A percentile compares a stretch with the other conserved stretches of the same genome.
Conservation (phyloP, 2,888 invertebrate genomes). For the Melieria picta region DNA sequence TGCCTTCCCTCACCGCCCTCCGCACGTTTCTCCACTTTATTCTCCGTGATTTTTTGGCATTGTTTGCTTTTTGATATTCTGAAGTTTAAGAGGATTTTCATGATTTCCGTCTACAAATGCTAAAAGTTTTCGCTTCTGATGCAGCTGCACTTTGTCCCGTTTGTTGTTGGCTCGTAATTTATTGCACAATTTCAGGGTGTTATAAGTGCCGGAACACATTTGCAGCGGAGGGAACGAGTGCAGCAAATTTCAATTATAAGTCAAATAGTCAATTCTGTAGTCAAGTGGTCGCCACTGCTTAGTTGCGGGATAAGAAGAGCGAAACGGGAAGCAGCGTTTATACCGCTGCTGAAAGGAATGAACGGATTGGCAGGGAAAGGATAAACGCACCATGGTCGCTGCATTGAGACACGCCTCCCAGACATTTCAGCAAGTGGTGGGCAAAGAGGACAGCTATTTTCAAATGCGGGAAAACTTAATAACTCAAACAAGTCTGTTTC, state of each 20-base stretch:
- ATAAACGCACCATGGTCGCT: too few relatives aligned
- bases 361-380: too few relatives aligned
- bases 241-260: slow-evolving; percentile 16
- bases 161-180: not conserved
- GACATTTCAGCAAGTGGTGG: too few relatives aligned
- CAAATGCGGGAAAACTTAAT: too few relatives aligned
- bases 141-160: too few relatives aligned
- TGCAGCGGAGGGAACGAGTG: not conserved
- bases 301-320: too few relatives aligned
- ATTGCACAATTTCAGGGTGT: not conserved
- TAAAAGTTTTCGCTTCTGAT: slow-evolving; percentile 11
- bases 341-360: too few relatives aligned
- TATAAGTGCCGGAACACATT: not conserved
- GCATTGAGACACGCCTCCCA: too few relatives aligned
- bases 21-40: slow-evolving; percentile 2
- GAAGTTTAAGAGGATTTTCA: slow-evolving; percentile 17
- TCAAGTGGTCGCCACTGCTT: not conserved
- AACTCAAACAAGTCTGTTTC: too few relatives aligned
- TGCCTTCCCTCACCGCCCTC: slow-evolving; percentile 14
- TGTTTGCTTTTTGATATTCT: not conserved
- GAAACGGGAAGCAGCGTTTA: too few relatives aligned
- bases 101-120: slow-evolving; percentile 13
- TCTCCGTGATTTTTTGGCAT: not conserved
- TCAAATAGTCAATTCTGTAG: slow-evolving; percentile 15
- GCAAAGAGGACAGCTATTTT: too few relatives aligned